phyloP scores from a whole-genome alignment of 2,797 vertebrate species.

The Helarctos malayanus region DNA sequence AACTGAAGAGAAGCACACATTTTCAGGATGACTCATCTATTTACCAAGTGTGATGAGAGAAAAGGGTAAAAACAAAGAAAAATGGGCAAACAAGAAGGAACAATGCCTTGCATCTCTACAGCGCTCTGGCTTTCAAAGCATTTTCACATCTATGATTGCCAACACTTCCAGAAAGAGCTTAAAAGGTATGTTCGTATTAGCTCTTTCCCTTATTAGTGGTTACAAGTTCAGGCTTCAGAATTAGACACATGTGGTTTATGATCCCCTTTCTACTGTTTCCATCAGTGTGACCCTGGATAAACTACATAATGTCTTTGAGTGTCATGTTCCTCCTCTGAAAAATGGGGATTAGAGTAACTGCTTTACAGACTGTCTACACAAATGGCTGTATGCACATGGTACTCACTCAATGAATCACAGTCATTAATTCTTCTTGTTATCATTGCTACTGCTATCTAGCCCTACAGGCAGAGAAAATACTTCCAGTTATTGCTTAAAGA shows the following conservation, averaged over 20 bases:
- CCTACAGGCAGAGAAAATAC: not conserved
- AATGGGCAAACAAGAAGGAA: conserved; percentile 61
- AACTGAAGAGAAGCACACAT: conserved; percentile 60
- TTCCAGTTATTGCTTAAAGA: not conserved
- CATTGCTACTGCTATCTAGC: not conserved
- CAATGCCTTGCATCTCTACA: not conserved
- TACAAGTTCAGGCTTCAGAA: not conserved
- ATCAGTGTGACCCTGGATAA: conserved; percentile 17
- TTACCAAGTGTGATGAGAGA: conserved; percentile 58
- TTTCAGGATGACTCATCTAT: conserved; percentile 79
- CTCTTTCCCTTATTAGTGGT: not conserved
- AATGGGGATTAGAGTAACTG: not conserved
- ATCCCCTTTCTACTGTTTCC: not conserved
- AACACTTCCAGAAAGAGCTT: not conserved
- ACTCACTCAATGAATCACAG: not conserved
- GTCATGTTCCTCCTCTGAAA: not conserved
- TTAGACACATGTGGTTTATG: not conserved
- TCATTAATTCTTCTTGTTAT: not conserved
- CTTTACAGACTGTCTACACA: not conserved
- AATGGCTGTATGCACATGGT: rapidly evolving
- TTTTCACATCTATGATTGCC: not conserved
- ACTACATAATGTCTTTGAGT: not conserved
- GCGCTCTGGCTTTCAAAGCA: not conserved
- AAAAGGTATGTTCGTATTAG: not conserved
- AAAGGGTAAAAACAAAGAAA: conserved; percentile 60